Percentiles rank a stretch among this genome's conserved stretches.
Evolutionary conservation across 2,113 vertebrate genomes (phyloP).

Genomic region (Crotalus horridus): DNA sequence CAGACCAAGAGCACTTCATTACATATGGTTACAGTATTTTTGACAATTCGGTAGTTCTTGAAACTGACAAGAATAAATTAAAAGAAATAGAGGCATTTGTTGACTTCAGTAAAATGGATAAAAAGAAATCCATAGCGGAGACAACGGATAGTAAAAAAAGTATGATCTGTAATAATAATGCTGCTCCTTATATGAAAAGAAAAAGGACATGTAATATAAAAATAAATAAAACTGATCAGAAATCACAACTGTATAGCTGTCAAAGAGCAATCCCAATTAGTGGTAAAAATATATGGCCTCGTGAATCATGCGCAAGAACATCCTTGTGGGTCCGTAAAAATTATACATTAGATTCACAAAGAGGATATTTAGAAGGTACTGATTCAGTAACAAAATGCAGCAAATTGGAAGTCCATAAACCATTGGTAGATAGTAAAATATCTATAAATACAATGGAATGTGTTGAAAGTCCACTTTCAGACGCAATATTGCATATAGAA

Average conservation of each 20-base stretch:
- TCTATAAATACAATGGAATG: conserved; percentile 28
- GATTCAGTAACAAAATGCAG: conserved; percentile 23
- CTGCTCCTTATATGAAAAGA: conserved; percentile 1
- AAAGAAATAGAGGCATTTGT: neutral
- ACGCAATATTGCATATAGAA: conserved; percentile 1
- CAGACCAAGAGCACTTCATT: conserved; percentile 13
- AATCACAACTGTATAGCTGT: conserved; percentile 52
- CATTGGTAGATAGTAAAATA: conserved; percentile 29
- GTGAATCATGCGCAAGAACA: conserved; percentile 73
- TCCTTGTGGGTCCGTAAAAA: conserved; percentile 57
- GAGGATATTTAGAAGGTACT: conserved; percentile 28
- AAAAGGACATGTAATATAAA: conserved; percentile 8
- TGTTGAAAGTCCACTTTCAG: conserved; percentile 38
- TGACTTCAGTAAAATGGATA: conserved; percentile 8
- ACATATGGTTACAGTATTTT: conserved; percentile 38
- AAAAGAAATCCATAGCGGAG: neutral
- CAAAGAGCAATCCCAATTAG: conserved; percentile 68
- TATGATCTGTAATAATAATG: neutral
- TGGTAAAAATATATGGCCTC: conserved; percentile 70
- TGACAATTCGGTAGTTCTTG: conserved; percentile 19
- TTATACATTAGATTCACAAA: conserved; percentile 12
- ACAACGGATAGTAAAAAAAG: neutral
- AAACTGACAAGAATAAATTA: conserved; percentile 32
- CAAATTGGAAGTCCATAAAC: conserved; percentile 12
- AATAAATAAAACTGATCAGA: conserved; percentile 33